Conservation (phyloP, 2,888 invertebrate species). For the Tetragonula carbonaria region DNA sequence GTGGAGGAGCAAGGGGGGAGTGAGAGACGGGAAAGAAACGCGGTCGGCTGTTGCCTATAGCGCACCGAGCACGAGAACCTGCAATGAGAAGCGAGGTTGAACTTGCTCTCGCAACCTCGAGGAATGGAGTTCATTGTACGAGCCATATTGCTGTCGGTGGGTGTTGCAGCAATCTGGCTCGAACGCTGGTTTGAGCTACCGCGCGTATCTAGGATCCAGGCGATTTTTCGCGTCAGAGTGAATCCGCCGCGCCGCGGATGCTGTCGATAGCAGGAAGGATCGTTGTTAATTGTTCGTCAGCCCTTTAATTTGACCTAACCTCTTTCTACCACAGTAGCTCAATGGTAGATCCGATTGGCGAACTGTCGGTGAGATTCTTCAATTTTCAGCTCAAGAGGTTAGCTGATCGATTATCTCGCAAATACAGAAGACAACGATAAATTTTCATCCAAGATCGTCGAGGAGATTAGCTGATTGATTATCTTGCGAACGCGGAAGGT, state of each 20-base stretch:
- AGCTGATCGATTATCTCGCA: not conserved
- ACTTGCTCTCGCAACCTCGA: slow-evolving; percentile 56
- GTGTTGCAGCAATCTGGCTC: slow-evolving; percentile 69
- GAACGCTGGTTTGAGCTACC: slow-evolving; percentile 64
- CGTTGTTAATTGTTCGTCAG: slow-evolving; percentile 19
- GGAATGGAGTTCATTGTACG: slow-evolving; percentile 74
- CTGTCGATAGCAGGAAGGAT: slow-evolving; percentile 23
- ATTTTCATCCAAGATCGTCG: not conserved
- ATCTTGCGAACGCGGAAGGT: no score
- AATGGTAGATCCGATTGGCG: not conserved
- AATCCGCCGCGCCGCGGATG: slow-evolving; percentile 50
- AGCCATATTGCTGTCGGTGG: slow-evolving; percentile 71
- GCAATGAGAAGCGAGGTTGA: slow-evolving; percentile 45
- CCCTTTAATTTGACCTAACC: slow-evolving; percentile 1
- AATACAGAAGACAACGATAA: not conserved
- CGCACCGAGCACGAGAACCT: not conserved
- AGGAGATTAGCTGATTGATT: not conserved
- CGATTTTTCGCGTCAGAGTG: slow-evolving; percentile 51
- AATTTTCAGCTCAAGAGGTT: no score
- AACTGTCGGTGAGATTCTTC: not conserved
- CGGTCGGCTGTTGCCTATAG: slow-evolving; percentile 32
- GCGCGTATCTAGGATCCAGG: slow-evolving; percentile 40
- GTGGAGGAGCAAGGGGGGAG: not conserved
- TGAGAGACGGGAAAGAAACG: slow-evolving; percentile 21
- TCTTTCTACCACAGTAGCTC: not conserved